These are phyloP conservation scores for Piliocolobus tephrosceles DNA, from an alignment of 2,113 vertebrate species.

Conservation along the genomic window DNA sequence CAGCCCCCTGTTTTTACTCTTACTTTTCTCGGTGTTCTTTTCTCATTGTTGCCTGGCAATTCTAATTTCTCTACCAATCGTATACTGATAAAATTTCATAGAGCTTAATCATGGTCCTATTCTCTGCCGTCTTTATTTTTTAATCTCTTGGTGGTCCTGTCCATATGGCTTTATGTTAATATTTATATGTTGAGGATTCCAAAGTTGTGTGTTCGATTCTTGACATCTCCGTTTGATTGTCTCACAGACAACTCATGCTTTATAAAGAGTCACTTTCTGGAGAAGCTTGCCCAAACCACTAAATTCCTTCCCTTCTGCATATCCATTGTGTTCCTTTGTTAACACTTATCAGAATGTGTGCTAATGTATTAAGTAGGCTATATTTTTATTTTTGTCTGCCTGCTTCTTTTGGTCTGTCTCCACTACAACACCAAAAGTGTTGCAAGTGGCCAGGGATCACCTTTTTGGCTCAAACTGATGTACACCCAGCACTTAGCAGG, in stretches of 20 bases:
- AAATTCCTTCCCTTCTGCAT: rapidly evolving
- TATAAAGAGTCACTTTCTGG: neutral
- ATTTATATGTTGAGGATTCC: no score
- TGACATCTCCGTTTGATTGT: no score
- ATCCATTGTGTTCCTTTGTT: rapidly evolving
- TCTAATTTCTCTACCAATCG: neutral
- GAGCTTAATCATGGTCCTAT: neutral
- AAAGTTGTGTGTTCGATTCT: rapidly evolving
- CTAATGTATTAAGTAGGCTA: neutral
- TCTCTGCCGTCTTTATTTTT: neutral
- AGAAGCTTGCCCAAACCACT: no score
- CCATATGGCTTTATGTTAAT: neutral
- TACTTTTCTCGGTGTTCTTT: rapidly evolving
- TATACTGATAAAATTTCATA: neutral
- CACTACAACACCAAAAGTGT: neutral
- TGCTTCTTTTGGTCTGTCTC: neutral
- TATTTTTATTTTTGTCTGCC: neutral
- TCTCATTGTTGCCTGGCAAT: neutral
- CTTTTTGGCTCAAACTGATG: neutral
- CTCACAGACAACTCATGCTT: neutral
- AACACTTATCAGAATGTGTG: neutral
- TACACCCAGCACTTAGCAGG: rapidly evolving
- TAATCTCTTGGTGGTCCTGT: neutral
- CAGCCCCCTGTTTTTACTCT: neutral
- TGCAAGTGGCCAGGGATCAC: neutral